Evolutionary conservation across 2,888 invertebrate genomes (phyloP).

Genomic region (Dicyrtomina minuta): DNA sequence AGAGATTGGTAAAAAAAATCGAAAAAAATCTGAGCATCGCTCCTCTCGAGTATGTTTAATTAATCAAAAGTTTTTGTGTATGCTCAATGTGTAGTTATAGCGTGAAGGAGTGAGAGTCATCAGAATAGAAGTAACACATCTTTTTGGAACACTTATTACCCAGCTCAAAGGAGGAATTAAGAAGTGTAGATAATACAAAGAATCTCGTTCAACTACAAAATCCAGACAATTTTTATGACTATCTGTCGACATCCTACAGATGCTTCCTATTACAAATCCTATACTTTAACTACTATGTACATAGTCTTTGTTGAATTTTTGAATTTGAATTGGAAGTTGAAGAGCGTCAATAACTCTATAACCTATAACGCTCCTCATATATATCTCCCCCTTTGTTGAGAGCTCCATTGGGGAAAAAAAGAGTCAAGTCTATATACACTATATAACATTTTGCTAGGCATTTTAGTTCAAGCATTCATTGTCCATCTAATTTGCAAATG

Average conservation of each 20-base stretch:
- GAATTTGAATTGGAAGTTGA: background rate
- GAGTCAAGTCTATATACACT: background rate
- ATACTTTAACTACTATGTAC: too few species aligned
- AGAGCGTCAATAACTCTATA: background rate
- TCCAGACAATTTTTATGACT: too few species aligned
- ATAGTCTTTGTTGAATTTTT: background rate
- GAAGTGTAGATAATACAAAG: constrained; percentile 9
- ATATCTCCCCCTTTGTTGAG: background rate
- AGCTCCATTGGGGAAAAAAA: constrained; percentile 2
- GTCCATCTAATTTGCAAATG: constrained; percentile 26
- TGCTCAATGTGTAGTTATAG: constrained; percentile 2
- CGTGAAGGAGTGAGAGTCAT: constrained; percentile 2
- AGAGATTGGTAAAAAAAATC: too few species aligned
- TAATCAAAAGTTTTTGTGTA: constrained; percentile 43
- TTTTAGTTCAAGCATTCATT: background rate
- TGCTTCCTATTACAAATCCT: too few species aligned
- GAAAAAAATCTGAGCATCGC: background rate
- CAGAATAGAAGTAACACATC: constrained; percentile 16
- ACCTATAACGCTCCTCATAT: too few species aligned
- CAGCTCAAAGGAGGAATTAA: constrained; percentile 20
- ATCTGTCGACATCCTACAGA: too few species aligned
- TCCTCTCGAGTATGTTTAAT: constrained; percentile 43
- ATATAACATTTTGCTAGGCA: too few species aligned
- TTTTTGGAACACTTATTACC: constrained; percentile 20
- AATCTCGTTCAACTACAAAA: background rate